Evolutionary conservation across 2,113 vertebrate genomes (phyloP).

Genomic region (Hemibagrus wyckioides): DNA sequence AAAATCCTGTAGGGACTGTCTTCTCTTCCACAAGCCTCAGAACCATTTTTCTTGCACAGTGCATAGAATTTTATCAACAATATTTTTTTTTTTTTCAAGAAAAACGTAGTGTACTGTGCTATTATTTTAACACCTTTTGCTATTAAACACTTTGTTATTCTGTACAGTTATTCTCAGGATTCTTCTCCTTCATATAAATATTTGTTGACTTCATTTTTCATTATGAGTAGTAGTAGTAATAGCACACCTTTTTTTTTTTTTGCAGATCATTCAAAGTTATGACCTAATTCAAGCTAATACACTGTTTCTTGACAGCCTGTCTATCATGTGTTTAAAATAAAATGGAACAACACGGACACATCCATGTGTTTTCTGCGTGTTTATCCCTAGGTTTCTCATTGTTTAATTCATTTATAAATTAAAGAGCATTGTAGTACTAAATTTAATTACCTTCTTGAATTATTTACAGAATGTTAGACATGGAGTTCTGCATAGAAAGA

Average conservation of each 20-base stretch:
- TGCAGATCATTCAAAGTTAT: neutral
- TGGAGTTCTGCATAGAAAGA: neutral
- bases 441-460: conserved; percentile 9
- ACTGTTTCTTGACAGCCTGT: neutral
- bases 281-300: neutral
- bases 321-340: neutral
- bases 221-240: neutral
- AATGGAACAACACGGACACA: neutral
- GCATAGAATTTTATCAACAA: neutral
- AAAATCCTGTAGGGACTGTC: neutral
- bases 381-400: neutral
- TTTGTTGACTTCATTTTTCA: neutral
- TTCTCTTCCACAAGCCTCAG: neutral
- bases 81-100: neutral
- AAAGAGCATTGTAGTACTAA: neutral
- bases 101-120: neutral
- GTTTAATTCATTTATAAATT: neutral
- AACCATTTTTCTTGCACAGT: neutral
- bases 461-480: conserved; percentile 18
- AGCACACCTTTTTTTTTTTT: neutral
- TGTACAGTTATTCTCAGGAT: neutral
- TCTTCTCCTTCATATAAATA: neutral
- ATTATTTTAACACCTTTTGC: neutral
- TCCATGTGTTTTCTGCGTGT: neutral
- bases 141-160: neutral